Conservation (phyloP, 2,888 invertebrate species). For the Embidobia sp. region DNA sequence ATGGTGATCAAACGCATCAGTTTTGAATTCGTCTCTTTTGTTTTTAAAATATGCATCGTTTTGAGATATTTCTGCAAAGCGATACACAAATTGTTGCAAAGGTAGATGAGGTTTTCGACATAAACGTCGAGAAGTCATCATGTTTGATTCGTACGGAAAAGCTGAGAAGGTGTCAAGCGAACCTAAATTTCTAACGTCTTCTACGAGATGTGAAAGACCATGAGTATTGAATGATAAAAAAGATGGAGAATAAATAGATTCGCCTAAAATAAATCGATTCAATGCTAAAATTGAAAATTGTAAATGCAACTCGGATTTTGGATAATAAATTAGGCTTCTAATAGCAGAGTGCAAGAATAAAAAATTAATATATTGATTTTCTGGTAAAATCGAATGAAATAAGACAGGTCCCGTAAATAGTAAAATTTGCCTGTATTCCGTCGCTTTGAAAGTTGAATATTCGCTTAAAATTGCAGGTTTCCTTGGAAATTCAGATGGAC, state of each 20-base stretch:
- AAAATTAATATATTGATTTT: slow-evolving; percentile 5
- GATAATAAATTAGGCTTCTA: slow-evolving; percentile 1
- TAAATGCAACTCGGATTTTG: slow-evolving; percentile 1
- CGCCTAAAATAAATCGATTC: neutral
- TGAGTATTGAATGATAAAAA: slow-evolving; percentile 15
- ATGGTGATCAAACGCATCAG: neutral
- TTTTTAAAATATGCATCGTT: neutral
- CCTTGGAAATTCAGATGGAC: slow-evolving; percentile 9
- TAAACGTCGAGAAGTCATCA: neutral
- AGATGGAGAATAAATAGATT: slow-evolving; percentile 11
- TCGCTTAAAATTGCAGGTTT: neutral
- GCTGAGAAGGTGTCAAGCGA: slow-evolving; percentile 17
- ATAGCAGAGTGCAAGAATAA: slow-evolving; percentile 13
- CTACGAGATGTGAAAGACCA: slow-evolving; percentile 15
- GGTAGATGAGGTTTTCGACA: slow-evolving; percentile 6
- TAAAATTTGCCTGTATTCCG: slow-evolving; percentile 25
- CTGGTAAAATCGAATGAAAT: neutral
- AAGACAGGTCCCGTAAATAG: neutral
- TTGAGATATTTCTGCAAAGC: neutral
- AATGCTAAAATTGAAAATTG: neutral
- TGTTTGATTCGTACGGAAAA: slow-evolving; percentile 35
- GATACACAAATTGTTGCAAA: slow-evolving; percentile 22
- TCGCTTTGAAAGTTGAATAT: slow-evolving; percentile 21
- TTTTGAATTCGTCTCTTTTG: neutral
- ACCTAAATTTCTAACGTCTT: slow-evolving; percentile 26